phyloP scores from a whole-genome alignment of 1,140 invertebrate genomes.

The Drosophila ohnishii region DNA sequence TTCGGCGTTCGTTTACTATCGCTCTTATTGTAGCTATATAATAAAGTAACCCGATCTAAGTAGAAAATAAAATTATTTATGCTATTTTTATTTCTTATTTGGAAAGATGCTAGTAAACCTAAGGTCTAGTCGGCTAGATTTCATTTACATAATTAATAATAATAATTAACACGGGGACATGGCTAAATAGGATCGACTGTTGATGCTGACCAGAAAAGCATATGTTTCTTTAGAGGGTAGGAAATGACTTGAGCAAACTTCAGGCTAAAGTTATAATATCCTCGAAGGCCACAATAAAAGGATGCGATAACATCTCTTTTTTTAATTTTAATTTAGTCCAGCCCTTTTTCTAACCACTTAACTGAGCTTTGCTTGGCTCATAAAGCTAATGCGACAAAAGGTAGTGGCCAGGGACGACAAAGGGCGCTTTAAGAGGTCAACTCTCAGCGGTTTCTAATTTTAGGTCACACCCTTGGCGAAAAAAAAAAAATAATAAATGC shows the following conservation, averaged over 20 bases:
- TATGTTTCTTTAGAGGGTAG: too few relatives aligned
- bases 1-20: too few relatives aligned
- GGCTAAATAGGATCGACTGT: too few relatives aligned
- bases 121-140: too few relatives aligned
- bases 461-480: constrained; percentile 5
- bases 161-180: too few relatives aligned
- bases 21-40: too few relatives aligned
- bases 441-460: background rate
- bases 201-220: too few relatives aligned
- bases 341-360: constrained; percentile 6
- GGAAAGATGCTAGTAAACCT: too few relatives aligned
- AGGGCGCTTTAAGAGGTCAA: constrained; percentile 25
- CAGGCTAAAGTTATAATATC: background rate
- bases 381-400: constrained; percentile 63
- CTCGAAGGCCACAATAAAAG: background rate
- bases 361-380: constrained; percentile 37
- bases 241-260: background rate
- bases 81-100: too few relatives aligned
- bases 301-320: constrained; percentile 51
- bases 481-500: background rate
- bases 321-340: constrained; percentile 45
- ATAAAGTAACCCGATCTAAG: too few relatives aligned
- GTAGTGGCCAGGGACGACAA: background rate
- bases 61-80: too few relatives aligned
- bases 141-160: too few relatives aligned